Evolutionary conservation across 2,113 vertebrate genomes (phyloP).

Genomic region (Ploceus nigricollis): DNA sequence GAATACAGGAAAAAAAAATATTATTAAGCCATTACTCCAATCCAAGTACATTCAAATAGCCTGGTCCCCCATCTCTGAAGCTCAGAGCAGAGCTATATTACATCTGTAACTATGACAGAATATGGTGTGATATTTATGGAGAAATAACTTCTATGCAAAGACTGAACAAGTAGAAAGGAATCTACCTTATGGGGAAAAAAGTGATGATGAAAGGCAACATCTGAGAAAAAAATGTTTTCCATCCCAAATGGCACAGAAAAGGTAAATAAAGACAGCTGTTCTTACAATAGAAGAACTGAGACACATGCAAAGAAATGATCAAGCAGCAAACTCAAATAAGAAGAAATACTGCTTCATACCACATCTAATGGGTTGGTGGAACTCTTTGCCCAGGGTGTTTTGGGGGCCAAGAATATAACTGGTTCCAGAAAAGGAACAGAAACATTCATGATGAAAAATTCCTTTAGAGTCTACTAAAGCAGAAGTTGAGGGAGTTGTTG

Average conservation of each 20-base stretch:
- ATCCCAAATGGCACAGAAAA: conserved; percentile 4
- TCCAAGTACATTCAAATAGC: not conserved
- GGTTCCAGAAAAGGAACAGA: conserved; percentile 17
- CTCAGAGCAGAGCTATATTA: not conserved
- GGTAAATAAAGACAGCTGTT: conserved; percentile 60
- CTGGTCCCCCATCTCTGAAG: not conserved
- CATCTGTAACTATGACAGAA: not conserved
- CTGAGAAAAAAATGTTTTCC: conserved; percentile 40
- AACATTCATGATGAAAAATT: not conserved
- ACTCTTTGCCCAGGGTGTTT: conserved; percentile 10
- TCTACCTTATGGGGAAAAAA: not conserved
- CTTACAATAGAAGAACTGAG: not conserved
- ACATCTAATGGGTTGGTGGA: conserved; percentile 37
- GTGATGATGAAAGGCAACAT: conserved; percentile 33
- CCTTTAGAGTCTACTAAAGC: not conserved
- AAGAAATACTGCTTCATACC: conserved; percentile 35
- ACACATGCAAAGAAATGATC: conserved; percentile 7
- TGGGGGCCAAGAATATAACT: not conserved
- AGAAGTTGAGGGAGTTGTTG: not conserved
- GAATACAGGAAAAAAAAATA: not conserved
- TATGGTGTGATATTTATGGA: not conserved
- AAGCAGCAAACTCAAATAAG: conserved; percentile 11
- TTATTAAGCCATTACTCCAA: not conserved
- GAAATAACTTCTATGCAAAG: not conserved
- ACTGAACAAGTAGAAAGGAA: not conserved